Evolutionary conservation across 2,113 vertebrate genomes (phyloP).

Genomic region (Calypte anna): DNA sequence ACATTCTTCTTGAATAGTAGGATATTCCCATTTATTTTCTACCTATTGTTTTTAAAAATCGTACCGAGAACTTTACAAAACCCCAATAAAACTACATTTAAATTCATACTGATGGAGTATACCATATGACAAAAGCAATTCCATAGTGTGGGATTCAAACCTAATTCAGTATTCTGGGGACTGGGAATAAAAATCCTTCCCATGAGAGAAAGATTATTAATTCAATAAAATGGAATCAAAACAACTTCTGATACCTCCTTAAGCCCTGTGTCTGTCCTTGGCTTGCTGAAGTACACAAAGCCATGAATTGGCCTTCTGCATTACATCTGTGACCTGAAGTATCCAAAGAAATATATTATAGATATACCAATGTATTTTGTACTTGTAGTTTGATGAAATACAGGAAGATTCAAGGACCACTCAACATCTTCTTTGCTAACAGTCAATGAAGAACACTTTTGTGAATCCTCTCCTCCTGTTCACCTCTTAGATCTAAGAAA

Average conservation of each 20-base stretch:
- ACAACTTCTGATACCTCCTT: background rate
- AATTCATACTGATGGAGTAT: background rate
- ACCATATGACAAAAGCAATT: background rate
- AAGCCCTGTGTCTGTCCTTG: background rate
- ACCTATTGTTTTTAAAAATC: background rate
- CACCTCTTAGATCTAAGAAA: background rate
- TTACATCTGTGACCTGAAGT: background rate
- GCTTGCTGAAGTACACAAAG: background rate
- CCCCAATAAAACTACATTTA: background rate
- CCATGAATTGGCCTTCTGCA: background rate
- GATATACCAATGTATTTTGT: background rate
- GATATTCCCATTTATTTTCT: background rate
- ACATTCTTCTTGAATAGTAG: background rate
- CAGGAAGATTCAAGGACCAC: background rate
- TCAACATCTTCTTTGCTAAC: background rate
- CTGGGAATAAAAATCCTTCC: background rate
- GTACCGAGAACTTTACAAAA: background rate
- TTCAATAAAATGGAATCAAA: background rate
- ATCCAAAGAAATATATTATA: background rate
- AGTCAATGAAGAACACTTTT: background rate
- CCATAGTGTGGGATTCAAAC: background rate
- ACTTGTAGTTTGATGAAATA: background rate
- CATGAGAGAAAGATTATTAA: background rate
- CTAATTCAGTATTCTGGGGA: background rate
- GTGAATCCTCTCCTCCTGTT: background rate